Percentiles rank a stretch among this genome's conserved stretches.
phyloP scores from a whole-genome alignment of 2,888 invertebrate species.

The Ectobius pallidus region DNA sequence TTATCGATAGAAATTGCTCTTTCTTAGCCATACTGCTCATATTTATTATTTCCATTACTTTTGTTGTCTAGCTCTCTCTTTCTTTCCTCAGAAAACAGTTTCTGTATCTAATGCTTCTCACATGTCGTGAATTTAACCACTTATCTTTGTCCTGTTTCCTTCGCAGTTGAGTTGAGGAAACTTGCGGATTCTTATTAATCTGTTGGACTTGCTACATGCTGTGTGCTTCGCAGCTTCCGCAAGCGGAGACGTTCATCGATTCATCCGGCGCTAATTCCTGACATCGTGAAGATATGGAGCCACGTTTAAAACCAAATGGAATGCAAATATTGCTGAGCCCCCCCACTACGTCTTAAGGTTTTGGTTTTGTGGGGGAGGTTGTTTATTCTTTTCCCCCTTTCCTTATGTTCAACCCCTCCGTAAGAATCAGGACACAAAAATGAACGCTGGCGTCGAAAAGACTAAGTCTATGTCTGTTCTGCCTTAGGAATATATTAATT shows the following conservation, averaged over 20 bases:
- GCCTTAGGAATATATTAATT: not conserved
- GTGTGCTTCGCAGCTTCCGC: no score
- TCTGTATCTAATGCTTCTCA: no score
- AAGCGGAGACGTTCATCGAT: not conserved
- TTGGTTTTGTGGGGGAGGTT: constrained; percentile 1
- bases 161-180: no score
- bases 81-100: no score
- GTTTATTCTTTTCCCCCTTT: constrained; percentile 5
- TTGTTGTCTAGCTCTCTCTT: no score
- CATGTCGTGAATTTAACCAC: no score
- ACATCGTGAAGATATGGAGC: not conserved
- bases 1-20: no score
- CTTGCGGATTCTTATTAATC: no score
- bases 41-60: no score
- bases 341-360: constrained; percentile 4
- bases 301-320: constrained; percentile 25
- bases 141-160: no score
- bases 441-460: constrained; percentile 8
- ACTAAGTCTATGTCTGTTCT: constrained; percentile 2
- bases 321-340: constrained; percentile 3
- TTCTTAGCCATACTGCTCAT: no score
- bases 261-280: not conserved
- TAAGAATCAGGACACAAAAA: constrained; percentile 3
- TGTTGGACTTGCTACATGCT: no score
- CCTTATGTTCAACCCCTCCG: not conserved